Evolutionary conservation across 1,140 invertebrate species (phyloP), one percentile per base, ranked within the genome.

Genomic region (Aphelenchoides besseyi): DNA sequence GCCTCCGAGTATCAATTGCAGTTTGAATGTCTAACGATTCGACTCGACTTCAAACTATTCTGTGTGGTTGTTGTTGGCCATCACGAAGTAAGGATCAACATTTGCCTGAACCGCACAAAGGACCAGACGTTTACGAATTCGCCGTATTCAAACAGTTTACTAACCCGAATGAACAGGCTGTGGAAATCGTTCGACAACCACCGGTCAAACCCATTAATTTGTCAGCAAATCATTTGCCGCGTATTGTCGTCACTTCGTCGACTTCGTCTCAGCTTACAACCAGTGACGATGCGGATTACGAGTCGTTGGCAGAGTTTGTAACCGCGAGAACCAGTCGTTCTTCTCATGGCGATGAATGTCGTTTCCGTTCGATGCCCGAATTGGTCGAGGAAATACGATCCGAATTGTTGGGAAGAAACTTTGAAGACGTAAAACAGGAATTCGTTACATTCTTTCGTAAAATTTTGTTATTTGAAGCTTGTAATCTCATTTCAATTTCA

Each of bases 401-500:
- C 26, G 55, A 59, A 33, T 29, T 8, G 5, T 8, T 59, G 5
- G 55, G 55, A 8, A 5, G 5, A 23, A 5, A 33, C 5, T 59
- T 59, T 33, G 55, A 59, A 18, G 55, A 59, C 5, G 55, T 59
- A 5, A 59, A 59, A 59, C 68, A 68, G 29, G 68, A 63, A n/a
- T 8, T 71, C 16, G 30, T 69, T 26, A 28, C 68, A 23, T 23
- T 69, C 18, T 29, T 28, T 9, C 59, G 18, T 71, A 28, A 29
- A 55, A 16, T 16, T 63, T 33, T 69, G 26, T 12, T 26, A 55
- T 28, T 69, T 26, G 3, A 12, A 70, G 8, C 63, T 69, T 33
- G 29, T 29, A 70, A 3, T 3, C 32, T 59, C 16, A 8, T 59
- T 23, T 48, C 23, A 23, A 48, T 48, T 23, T 12, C 23, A 48